phyloP scores from a whole-genome alignment of 2,113 vertebrate species.

The Hymenochirus boettgeri region DNA sequence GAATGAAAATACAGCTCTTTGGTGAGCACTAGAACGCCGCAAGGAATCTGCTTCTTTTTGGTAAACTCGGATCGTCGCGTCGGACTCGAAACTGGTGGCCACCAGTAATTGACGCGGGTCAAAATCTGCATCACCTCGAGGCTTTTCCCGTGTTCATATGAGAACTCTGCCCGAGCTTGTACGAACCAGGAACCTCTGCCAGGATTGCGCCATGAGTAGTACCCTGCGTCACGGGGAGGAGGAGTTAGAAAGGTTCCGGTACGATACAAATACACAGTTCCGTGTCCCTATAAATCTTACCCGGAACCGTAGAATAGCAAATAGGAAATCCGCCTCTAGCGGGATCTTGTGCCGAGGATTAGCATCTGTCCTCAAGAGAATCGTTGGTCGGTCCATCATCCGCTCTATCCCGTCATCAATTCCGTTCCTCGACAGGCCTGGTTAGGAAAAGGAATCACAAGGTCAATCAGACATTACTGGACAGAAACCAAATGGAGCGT shows the following conservation, averaged over 20 bases:
- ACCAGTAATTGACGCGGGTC: constrained; percentile 90
- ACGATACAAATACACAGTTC: too few species aligned
- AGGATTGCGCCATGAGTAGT: constrained; percentile 93
- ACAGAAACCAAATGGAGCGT: too few species aligned
- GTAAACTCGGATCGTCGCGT: constrained; percentile 73
- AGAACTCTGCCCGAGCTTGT: constrained; percentile 86
- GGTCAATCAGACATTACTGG: too few species aligned
- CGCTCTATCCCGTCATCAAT: constrained; percentile 87
- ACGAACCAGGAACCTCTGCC: constrained; percentile 94
- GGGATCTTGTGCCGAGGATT: constrained; percentile 85
- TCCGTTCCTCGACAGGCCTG: constrained; percentile 93
- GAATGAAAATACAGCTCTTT: constrained; percentile 88
- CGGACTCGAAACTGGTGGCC: constrained; percentile 86
- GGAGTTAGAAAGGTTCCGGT: too few species aligned
- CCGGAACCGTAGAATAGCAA: constrained; percentile 96
- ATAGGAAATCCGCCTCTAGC: constrained; percentile 95
- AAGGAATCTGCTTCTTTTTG: constrained; percentile 96
- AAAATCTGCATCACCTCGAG: constrained; percentile 97
- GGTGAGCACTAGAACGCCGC: constrained; percentile 94
- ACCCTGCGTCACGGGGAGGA: constrained; percentile 78
- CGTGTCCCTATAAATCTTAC: constrained; percentile 56
- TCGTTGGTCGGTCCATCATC: constrained; percentile 86
- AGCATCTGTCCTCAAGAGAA: constrained; percentile 77
- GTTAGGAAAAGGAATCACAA: constrained; percentile 34
- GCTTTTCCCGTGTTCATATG: constrained; percentile 80